These are phyloP conservation scores for Nematopogon swammerdamellus DNA, from an alignment of 2,888 invertebrate species.

Conservation along the genomic window DNA sequence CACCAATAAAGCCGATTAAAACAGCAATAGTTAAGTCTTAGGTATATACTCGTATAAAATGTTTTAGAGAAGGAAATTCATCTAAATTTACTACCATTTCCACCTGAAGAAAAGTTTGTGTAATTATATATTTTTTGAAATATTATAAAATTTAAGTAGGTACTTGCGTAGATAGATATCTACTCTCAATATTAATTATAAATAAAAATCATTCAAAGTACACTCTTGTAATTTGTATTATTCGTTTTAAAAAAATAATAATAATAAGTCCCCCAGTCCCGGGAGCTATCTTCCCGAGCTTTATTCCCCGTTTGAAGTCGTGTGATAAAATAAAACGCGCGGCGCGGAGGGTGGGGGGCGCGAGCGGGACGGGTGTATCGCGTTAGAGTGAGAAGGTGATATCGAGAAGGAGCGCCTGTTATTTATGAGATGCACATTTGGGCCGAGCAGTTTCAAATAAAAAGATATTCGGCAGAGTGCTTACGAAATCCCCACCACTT, in stretches of 20 bases:
- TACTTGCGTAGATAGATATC: too few species aligned
- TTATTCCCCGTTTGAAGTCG: not conserved
- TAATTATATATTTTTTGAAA: too few species aligned
- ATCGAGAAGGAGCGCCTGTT: conserved; percentile 34
- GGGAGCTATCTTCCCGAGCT: not conserved
- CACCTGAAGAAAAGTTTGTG: too few species aligned
- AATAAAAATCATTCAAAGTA: too few species aligned
- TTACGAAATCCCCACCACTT: conserved; percentile 24
- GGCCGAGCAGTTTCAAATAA: conserved; percentile 45
- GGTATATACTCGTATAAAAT: too few species aligned
- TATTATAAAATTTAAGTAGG: too few species aligned
- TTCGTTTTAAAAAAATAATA: not conserved
- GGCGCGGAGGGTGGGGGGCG: conserved; percentile 8
- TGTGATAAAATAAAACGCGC: not conserved
- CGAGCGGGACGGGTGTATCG: conserved; percentile 32
- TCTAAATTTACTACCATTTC: too few species aligned
- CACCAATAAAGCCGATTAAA: too few species aligned
- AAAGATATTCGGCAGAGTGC: conserved; percentile 38
- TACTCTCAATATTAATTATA: too few species aligned
- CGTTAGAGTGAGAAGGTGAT: conserved; percentile 34
- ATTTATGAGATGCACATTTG: conserved; percentile 56
- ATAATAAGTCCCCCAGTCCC: not conserved
- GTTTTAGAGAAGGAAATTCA: too few species aligned
- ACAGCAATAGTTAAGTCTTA: too few species aligned
- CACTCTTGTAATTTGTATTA: not conserved